phyloP scores from a whole-genome alignment of 2,797 vertebrate species.

The Onychomys torridus region DNA sequence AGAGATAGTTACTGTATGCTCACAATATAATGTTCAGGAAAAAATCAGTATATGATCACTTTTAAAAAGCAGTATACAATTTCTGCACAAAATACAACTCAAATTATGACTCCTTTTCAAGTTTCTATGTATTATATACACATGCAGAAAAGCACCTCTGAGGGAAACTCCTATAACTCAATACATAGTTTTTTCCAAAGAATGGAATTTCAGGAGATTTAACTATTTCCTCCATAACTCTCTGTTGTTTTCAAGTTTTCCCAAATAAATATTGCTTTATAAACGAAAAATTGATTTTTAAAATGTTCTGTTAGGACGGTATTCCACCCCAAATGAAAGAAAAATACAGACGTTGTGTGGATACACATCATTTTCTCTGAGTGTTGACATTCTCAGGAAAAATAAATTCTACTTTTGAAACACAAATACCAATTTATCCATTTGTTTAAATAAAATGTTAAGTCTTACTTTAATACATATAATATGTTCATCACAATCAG shows the following conservation, averaged over 20 bases:
- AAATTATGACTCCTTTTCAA: background rate
- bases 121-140: background rate
- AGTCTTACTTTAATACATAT: background rate
- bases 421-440: slow-evolving; percentile 1
- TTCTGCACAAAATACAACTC: background rate
- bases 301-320: background rate
- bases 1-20: background rate
- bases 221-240: slow-evolving; percentile 21
- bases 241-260: slow-evolving; percentile 47
- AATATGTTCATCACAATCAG: background rate
- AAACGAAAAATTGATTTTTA: background rate
- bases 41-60: no score
- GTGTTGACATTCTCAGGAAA: background rate
- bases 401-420: background rate
- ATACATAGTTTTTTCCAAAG: background rate
- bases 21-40: background rate
- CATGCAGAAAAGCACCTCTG: background rate
- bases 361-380: background rate
- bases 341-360: background rate
- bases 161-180: background rate
- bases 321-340: background rate
- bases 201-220: background rate
- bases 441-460: slow-evolving; percentile 44
- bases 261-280: background rate
- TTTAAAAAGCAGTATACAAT: background rate